Conservation (phyloP, 1,140 invertebrate species). For the Phymastichus coffea region DNA sequence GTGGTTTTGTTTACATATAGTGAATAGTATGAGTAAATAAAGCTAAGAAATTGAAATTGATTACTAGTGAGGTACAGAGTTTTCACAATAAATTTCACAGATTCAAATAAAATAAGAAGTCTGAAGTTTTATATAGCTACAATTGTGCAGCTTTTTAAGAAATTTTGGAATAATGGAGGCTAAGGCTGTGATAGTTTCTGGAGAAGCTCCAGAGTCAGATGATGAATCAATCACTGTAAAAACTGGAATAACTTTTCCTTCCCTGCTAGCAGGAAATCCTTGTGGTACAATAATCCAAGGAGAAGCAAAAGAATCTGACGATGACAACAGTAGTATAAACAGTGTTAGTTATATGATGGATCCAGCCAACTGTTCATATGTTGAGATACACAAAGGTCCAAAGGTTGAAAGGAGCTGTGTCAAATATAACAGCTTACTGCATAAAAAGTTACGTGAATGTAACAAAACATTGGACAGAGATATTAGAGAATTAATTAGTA, state of each 20-base stretch:
- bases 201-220: constrained; percentile 55
- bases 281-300: constrained; percentile 51
- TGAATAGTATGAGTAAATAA: too few species aligned
- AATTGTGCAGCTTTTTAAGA: too few species aligned
- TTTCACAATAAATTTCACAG: too few species aligned
- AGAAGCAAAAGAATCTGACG: constrained; percentile 53
- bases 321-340: constrained; percentile 47
- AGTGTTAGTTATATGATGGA: constrained; percentile 49
- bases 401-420: constrained; percentile 47
- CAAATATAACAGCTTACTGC: constrained; percentile 54
- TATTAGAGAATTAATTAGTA: constrained; percentile 43
- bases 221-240: constrained; percentile 46
- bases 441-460: constrained; percentile 53
- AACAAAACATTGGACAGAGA: constrained; percentile 50
- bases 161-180: constrained; percentile 44
- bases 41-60: too few species aligned
- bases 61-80: too few species aligned
- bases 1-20: too few species aligned
- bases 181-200: constrained; percentile 51
- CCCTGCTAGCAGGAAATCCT: constrained; percentile 37
- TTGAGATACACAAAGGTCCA: constrained; percentile 36
- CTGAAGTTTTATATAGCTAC: too few species aligned
- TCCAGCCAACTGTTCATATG: constrained; percentile 47
- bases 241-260: constrained; percentile 41
- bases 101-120: too few species aligned